Percentiles rank a stretch among this genome's conserved stretches.
Conservation (phyloP, 2,888 invertebrate genomes). For the Torymus auratus region DNA sequence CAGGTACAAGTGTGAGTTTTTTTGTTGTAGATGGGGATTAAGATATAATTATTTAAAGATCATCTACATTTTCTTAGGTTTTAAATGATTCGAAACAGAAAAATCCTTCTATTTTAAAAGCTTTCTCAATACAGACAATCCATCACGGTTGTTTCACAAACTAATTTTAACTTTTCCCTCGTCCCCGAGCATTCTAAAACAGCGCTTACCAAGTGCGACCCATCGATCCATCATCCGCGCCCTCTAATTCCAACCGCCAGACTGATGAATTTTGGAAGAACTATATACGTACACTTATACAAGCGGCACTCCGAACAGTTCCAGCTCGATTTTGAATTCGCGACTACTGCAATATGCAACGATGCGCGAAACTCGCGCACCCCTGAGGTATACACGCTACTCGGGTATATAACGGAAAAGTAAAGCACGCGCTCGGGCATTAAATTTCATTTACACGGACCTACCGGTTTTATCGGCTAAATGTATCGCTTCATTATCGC, state of each 20-base stretch:
- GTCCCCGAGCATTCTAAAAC: neutral
- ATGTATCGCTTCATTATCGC: slow-evolving; percentile 40
- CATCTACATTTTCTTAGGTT: too few relatives aligned
- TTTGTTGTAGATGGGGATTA: too few relatives aligned
- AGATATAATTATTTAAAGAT: too few relatives aligned
- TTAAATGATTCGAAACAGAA: too few relatives aligned
- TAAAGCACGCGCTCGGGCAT: slow-evolving; percentile 12
- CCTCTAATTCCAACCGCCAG: too few relatives aligned
- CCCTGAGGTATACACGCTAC: too few relatives aligned
- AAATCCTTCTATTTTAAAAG: too few relatives aligned
- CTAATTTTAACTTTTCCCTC: neutral
- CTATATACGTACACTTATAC: neutral
- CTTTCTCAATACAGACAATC: too few relatives aligned
- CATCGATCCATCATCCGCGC: too few relatives aligned
- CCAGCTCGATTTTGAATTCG: slow-evolving; percentile 10
- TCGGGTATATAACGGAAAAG: neutral
- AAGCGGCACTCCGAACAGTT: neutral
- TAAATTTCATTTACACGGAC: slow-evolving; percentile 27
- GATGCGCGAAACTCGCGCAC: too few relatives aligned
- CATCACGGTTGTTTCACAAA: neutral
- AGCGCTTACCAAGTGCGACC: neutral
- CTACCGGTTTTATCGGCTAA: slow-evolving; percentile 38
- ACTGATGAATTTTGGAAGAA: slow-evolving; percentile 19
- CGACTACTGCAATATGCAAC: neutral
- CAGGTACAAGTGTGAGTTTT: too few relatives aligned